Evolutionary conservation across 2,797 vertebrate species (phyloP).

Genomic region (Chiloscyllium punctatum): DNA sequence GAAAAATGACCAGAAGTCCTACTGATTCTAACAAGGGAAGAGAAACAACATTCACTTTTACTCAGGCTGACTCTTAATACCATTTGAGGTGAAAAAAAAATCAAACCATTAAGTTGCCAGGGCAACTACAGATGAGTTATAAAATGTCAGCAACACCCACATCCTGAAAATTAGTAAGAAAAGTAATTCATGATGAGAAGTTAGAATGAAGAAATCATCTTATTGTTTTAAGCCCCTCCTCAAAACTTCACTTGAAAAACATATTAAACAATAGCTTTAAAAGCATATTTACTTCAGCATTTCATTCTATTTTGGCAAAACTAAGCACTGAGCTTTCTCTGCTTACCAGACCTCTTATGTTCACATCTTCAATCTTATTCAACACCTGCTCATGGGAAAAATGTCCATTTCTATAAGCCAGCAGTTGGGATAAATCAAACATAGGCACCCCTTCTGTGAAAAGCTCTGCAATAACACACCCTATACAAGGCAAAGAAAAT

Average conservation of each 20-base stretch:
- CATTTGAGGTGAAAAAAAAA: background rate
- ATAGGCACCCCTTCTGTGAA: slow-evolving; percentile 92
- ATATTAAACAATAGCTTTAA: background rate
- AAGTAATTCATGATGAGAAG: background rate
- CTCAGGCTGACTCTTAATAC: background rate
- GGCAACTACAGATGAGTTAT: background rate
- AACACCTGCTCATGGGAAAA: slow-evolving; percentile 89
- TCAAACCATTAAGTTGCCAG: background rate
- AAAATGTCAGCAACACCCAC: background rate
- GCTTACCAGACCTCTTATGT: slow-evolving; percentile 83
- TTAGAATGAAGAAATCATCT: background rate
- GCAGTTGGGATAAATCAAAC: slow-evolving; percentile 90
- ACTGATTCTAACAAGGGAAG: background rate
- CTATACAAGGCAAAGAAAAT: slow-evolving; percentile 53
- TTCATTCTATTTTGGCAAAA: background rate
- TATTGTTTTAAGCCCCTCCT: background rate
- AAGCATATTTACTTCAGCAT: background rate
- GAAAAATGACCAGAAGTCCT: background rate
- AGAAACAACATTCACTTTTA: background rate
- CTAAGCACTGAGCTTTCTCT: background rate
- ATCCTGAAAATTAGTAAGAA: background rate
- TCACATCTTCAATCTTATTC: slow-evolving; percentile 84
- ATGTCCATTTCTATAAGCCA: slow-evolving; percentile 89
- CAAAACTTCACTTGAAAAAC: background rate
- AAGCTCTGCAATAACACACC: slow-evolving; percentile 92